Percentiles rank a stretch among this genome's conserved stretches.
These are phyloP conservation scores for Octomys mimax DNA, from an alignment of 2,797 vertebrate genomes.

Conservation along the genomic window DNA sequence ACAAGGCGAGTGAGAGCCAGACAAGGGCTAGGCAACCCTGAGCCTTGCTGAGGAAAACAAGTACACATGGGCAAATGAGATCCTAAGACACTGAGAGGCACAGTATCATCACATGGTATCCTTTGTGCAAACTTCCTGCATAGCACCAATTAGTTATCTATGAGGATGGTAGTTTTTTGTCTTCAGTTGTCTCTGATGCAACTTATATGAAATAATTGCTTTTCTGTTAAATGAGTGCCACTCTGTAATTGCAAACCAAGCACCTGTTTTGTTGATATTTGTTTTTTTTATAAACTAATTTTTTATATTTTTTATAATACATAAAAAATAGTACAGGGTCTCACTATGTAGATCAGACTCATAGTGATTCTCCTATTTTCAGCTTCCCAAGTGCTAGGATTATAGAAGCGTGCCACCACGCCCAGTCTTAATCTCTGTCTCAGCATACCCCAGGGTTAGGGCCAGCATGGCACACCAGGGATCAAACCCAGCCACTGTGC, in stretches of 20 bases:
- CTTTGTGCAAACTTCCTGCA: not conserved
- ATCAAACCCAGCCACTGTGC: no score
- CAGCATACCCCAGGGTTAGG: no score
- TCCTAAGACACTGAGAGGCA: not conserved
- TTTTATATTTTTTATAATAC: no score
- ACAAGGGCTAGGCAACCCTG: no score
- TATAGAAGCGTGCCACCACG: no score
- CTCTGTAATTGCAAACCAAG: not conserved
- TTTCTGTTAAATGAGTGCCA: not conserved
- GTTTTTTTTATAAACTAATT: no score
- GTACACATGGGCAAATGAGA: not conserved
- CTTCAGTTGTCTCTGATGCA: not conserved
- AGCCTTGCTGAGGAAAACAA: not conserved
- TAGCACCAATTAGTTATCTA: not conserved
- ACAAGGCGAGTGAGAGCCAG: not conserved
- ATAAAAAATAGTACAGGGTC: no score
- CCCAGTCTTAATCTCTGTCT: no score
- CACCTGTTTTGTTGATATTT: not conserved
- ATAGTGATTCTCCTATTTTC: no score
- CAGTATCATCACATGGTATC: not conserved
- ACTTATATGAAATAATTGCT: not conserved
- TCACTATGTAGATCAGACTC: no score
- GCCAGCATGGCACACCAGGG: no score
- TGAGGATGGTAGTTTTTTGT: not conserved
- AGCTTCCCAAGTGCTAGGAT: no score